A percentile compares a stretch with the other conserved stretches of the same genome.
phyloP scores from a whole-genome alignment of 2,797 vertebrate genomes.

The Myotis findleyi region DNA sequence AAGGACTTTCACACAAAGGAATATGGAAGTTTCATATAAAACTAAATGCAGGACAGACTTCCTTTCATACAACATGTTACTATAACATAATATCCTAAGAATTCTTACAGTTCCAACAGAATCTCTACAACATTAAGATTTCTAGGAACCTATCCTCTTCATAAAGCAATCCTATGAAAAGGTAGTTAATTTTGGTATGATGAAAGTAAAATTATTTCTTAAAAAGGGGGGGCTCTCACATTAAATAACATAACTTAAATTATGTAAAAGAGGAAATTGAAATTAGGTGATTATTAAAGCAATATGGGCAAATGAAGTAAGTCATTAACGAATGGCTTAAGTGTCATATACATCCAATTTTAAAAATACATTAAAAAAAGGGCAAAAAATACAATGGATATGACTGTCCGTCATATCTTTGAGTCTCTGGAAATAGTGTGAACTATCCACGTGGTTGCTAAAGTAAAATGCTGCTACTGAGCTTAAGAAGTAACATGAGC shows the following conservation, averaged over 20 bases:
- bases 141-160: slow-evolving; percentile 15
- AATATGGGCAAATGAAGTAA: neutral
- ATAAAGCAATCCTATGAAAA: slow-evolving; percentile 37
- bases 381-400: neutral
- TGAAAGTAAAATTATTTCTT: slow-evolving; percentile 39
- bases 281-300: neutral
- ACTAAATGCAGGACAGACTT: slow-evolving; percentile 26
- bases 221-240: neutral
- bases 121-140: neutral
- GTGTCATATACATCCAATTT: slow-evolving; percentile 25
- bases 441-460: slow-evolving; percentile 47
- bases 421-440: neutral
- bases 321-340: slow-evolving; percentile 42
- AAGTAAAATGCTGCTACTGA: slow-evolving; percentile 72
- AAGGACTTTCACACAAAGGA: slow-evolving; percentile 25
- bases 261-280: slow-evolving; percentile 18
- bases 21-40: neutral
- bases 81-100: neutral
- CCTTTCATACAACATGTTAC: neutral
- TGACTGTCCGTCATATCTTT: neutral
- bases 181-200: slow-evolving; percentile 39
- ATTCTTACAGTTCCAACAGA: neutral
- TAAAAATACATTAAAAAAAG: slow-evolving; percentile 26
- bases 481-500: slow-evolving; percentile 61
- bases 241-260: slow-evolving; percentile 24